Percentiles rank a stretch among this genome's conserved stretches.
Conservation (phyloP, 2,888 invertebrate species). For the Atherix ibis region DNA sequence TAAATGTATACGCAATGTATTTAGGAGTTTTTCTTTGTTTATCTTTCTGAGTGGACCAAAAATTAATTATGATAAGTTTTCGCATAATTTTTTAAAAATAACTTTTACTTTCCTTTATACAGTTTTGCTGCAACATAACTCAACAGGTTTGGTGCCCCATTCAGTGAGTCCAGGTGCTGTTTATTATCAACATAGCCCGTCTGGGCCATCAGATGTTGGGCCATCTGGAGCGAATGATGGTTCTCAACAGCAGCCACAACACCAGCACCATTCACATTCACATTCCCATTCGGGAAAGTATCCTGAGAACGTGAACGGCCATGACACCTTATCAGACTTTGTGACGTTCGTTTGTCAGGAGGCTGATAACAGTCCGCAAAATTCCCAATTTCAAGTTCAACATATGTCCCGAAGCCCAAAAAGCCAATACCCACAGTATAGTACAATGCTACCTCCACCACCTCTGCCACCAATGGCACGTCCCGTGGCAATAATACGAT, state of each 20-base stretch:
- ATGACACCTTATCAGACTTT: constrained; percentile 88
- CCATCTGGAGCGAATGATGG: constrained; percentile 13
- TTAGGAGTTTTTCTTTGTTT: neutral
- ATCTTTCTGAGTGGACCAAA: too few relatives aligned
- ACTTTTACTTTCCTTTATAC: too few relatives aligned
- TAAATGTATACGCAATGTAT: constrained; percentile 10
- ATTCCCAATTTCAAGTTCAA: constrained; percentile 32
- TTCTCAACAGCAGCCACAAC: constrained; percentile 19
- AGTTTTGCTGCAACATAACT: constrained; percentile 34
- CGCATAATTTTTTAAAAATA: neutral
- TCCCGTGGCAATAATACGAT: constrained; percentile 89
- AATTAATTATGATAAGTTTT: neutral
- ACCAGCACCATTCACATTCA: constrained; percentile 38
- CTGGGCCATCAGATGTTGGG: constrained; percentile 15
- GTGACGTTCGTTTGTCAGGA: constrained; percentile 96
- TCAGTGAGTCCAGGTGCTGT: constrained; percentile 37
- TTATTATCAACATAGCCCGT: constrained; percentile 35
- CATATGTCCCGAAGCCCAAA: constrained; percentile 43
- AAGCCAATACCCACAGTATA: constrained; percentile 62
- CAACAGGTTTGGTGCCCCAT: constrained; percentile 33
- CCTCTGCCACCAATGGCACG: constrained; percentile 92
- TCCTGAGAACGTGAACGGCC: constrained; percentile 44
- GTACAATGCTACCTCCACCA: constrained; percentile 87
- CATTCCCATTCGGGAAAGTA: constrained; percentile 43
- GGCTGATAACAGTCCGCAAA: constrained; percentile 60